Evolutionary conservation across 2,888 invertebrate genomes (phyloP).

Genomic region (Rhaphigaster nebulosa): DNA sequence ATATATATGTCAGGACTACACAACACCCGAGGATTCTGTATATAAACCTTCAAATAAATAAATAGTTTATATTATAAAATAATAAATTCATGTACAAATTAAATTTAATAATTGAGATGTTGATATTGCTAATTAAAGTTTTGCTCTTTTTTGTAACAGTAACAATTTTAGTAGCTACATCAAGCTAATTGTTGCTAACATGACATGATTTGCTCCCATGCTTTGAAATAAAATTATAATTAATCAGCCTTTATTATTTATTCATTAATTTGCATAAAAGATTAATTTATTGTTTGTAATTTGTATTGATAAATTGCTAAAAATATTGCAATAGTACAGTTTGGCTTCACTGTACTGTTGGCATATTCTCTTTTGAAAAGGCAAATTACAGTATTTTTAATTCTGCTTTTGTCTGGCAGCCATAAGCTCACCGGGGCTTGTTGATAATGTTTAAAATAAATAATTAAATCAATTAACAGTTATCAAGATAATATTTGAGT

Average conservation of each 20-base stretch:
- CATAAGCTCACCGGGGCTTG: neutral
- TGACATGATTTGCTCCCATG: neutral
- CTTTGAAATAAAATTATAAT: neutral
- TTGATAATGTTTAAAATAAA: neutral
- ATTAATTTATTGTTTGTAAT: neutral
- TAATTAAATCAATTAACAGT: slow-evolving; percentile 34
- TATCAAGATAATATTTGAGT: neutral
- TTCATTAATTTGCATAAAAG: neutral
- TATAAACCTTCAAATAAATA: neutral
- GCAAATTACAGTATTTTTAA: slow-evolving; percentile 42
- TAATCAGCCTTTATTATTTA: neutral
- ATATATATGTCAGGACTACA: neutral
- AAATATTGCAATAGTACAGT: neutral
- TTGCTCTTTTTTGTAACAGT: neutral
- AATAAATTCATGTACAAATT: neutral
- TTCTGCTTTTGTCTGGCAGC: slow-evolving; percentile 37
- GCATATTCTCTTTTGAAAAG: slow-evolving; percentile 47
- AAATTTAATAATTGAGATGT: neutral
- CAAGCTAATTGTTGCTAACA: neutral
- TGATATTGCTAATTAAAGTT: neutral
- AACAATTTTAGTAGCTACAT: neutral
- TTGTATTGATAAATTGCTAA: neutral
- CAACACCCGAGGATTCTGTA: neutral
- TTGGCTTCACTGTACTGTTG: neutral
- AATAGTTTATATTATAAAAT: neutral